Evolutionary conservation across 1,140 invertebrate species (phyloP), one percentile per base, ranked within the genome.

Genomic region (Bactericera cockerelli): DNA sequence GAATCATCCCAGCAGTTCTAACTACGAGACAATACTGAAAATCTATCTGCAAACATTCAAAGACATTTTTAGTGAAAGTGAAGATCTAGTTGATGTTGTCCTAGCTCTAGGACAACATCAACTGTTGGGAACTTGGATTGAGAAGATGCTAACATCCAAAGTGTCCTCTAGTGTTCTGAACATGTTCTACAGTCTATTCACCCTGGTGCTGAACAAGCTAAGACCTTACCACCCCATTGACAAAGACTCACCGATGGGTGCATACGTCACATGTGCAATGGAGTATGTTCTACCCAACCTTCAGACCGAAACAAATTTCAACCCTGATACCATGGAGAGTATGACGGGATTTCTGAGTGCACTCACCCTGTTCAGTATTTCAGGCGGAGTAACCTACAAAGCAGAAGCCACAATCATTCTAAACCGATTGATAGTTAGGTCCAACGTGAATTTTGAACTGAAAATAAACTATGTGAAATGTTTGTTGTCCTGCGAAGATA

Each of bases 401-500:
- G 6, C 42, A n/a, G 42, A 49, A 16, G n/a, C n/a, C 3, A 22
- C 22, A 10, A 4, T 10, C 4, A 19, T 49, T 10, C 8, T 49
- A 8, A 49, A 49, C 42, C 6, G 19, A 22, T n/a, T 49, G 4
- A n/a, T 49, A 49, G 22, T 49, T 10, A 49, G 19, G 6, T 49
- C 42, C n/a, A 49, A 49, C 3, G 42, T 49, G 6, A 49, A 49
- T n/a, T 49, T 49, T 49, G n/a, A 49, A 49, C 19, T 49, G 22
- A 49, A 49, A 49, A 4, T 49, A 16, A 49, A 4, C n/a, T 49
- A 19, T 8, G 22, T 49, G 8, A 49, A 49, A 49, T 19, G n/a
- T 8, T 22, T 49, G 22, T 16, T 49, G 4, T 49, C 42, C 8
- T 10, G 19, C 19, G 22, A 49, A 19, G 42, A 49, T 8, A 49